Percentiles rank a stretch among this genome's conserved stretches.
Evolutionary conservation across 2,888 invertebrate species (phyloP).

Genomic region (Aphodius sticticus): DNA sequence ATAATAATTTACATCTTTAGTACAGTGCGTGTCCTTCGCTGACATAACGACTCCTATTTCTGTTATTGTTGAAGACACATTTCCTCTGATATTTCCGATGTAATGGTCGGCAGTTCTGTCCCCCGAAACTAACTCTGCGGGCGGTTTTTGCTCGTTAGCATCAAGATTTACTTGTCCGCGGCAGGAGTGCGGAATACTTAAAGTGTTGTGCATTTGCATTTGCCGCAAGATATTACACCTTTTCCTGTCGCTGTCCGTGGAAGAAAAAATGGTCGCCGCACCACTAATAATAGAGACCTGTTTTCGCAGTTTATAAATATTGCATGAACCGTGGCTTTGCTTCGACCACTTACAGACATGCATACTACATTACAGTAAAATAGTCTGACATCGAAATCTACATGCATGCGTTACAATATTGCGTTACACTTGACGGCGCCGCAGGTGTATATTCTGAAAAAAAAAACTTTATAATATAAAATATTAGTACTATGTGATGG

Average conservation of each 20-base stretch:
- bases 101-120: not conserved
- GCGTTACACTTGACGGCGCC: not conserved
- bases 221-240: slow-evolving; percentile 4
- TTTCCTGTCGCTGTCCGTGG: not conserved
- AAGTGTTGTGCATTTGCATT: not conserved
- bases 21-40: not conserved
- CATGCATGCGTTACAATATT: not conserved
- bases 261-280: not conserved
- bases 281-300: not conserved
- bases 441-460: no score
- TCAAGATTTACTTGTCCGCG: not conserved
- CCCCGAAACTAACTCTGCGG: not conserved
- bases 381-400: not conserved
- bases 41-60: not conserved
- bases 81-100: slow-evolving; percentile 4
- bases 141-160: not conserved
- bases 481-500: no score
- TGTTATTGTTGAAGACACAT: not conserved
- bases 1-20: not conserved
- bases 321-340: not conserved
- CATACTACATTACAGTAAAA: not conserved
- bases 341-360: not conserved
- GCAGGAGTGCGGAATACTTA: not conserved
- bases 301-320: not conserved
- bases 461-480: no score